Conservation (phyloP, 2,888 invertebrate genomes). For the Leptinotarsa tumamoca region DNA sequence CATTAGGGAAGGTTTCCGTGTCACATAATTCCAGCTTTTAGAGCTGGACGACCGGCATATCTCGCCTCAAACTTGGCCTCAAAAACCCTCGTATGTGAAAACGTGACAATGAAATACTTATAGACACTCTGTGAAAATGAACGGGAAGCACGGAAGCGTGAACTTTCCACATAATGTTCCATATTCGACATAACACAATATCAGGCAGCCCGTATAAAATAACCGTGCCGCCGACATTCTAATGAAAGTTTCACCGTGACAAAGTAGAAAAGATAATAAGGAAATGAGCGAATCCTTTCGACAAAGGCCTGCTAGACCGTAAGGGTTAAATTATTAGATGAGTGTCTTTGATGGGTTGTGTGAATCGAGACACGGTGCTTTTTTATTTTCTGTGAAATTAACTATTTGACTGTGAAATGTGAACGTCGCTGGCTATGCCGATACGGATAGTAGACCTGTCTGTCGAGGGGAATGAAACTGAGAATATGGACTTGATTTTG, state of each 20-base stretch:
- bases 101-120: neutral
- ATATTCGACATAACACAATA: neutral
- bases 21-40: neutral
- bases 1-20: neutral
- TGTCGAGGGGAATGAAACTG: neutral
- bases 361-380: neutral
- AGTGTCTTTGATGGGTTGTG: neutral
- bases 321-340: neutral
- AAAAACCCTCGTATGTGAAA: neutral
- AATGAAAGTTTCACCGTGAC: constrained; percentile 1
- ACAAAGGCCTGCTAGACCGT: neutral
- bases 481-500: no score
- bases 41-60: neutral
- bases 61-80: neutral
- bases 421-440: neutral
- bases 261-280: neutral
- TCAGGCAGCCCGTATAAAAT: neutral
- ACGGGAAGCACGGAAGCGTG: neutral
- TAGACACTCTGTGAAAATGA: neutral
- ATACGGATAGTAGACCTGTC: neutral
- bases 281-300: neutral
- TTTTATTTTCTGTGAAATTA: neutral
- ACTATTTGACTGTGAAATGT: neutral
- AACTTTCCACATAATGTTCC: neutral
- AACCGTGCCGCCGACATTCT: neutral